Conservation (phyloP, 2,888 invertebrate species). For the Noctua janthe region DNA sequence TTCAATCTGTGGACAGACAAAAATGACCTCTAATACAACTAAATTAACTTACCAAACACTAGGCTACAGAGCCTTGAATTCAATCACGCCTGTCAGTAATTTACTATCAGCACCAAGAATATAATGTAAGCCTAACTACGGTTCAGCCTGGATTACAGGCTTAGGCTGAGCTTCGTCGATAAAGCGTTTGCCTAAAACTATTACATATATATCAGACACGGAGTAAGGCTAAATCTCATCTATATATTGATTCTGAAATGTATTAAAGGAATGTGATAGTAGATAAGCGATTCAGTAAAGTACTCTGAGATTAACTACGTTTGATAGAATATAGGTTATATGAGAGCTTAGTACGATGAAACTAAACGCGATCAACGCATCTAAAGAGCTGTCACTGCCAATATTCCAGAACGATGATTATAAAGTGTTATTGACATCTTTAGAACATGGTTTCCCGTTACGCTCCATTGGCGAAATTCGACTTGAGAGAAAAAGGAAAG, state of each 20-base stretch:
- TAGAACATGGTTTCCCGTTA: neutral
- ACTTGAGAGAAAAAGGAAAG: neutral
- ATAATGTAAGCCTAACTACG: slow-evolving; percentile 34
- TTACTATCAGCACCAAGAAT: slow-evolving; percentile 28
- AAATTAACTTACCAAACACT: slow-evolving; percentile 2
- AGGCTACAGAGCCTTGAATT: slow-evolving; percentile 9
- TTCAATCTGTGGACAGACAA: neutral
- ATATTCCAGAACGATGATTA: neutral
- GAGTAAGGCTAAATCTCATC: slow-evolving; percentile 6
- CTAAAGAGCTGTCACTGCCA: neutral
- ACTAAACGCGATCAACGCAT: neutral
- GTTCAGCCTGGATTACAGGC: slow-evolving; percentile 40
- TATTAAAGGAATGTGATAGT: neutral
- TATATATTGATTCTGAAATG: neutral
- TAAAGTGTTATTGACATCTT: neutral
- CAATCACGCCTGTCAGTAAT: slow-evolving; percentile 35
- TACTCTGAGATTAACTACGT: neutral
- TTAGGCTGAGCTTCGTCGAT: slow-evolving; percentile 35
- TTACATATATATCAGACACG: slow-evolving; percentile 25
- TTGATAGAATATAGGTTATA: neutral
- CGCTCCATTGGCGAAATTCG: neutral
- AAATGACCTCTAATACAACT: neutral
- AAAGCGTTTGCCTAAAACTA: slow-evolving; percentile 42
- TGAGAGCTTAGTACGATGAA: neutral
- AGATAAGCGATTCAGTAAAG: neutral